Evolutionary conservation across 2,113 vertebrate genomes (phyloP).

Genomic region (Labrus mixtus): DNA sequence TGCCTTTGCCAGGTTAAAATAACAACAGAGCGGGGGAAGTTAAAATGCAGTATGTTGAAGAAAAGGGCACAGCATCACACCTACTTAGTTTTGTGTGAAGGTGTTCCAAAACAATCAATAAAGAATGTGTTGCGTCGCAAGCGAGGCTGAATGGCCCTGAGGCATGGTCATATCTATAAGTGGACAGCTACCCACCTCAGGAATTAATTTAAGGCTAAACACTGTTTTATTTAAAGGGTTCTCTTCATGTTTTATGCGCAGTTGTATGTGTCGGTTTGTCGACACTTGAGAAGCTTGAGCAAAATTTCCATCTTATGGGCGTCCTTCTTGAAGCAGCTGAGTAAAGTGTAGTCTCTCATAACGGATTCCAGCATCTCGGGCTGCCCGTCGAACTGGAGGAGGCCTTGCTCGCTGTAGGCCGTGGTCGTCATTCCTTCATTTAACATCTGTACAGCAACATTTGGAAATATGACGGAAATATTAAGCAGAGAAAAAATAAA

Average conservation of each 20-base stretch:
- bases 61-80: conserved; percentile 67
- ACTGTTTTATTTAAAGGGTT: conserved; percentile 54
- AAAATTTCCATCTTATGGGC: conserved; percentile 85
- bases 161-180: conserved; percentile 68
- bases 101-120: conserved; percentile 76
- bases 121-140: conserved; percentile 56
- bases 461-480: neutral
- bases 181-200: conserved; percentile 41
- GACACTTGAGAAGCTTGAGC: conserved; percentile 84
- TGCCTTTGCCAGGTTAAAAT: conserved; percentile 70
- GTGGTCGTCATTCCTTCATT: conserved; percentile 66
- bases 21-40: conserved; percentile 58
- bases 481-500: neutral
- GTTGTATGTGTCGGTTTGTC: conserved; percentile 75
- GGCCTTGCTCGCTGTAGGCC: conserved; percentile 45
- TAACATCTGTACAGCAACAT: conserved; percentile 73
- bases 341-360: conserved; percentile 76
- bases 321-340: conserved; percentile 85
- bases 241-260: conserved; percentile 58
- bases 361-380: conserved; percentile 77
- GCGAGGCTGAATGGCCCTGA: conserved; percentile 45
- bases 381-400: conserved; percentile 55
- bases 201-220: conserved; percentile 62
- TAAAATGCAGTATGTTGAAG: conserved; percentile 55
- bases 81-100: conserved; percentile 71